Base-by-base conservation (phyloP, 2,888 invertebrate genomes). In the Magallana nippona region DNA sequence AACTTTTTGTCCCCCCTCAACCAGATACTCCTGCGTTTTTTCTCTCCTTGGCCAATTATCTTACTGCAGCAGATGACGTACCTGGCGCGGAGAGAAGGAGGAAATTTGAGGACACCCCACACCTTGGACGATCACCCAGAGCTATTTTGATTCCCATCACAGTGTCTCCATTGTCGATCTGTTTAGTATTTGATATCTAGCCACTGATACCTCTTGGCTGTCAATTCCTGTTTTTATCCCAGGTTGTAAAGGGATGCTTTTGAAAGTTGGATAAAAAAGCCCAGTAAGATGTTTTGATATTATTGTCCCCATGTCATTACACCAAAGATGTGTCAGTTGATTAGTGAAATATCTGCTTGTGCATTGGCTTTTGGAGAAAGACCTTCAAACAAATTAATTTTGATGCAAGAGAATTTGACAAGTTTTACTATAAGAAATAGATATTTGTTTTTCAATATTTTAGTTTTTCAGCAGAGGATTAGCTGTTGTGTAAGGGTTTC, bases 131-230 rank as follows among this genome's bases (percentile, higher is more conserved):
- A 71, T 71, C 71, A 71, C 71, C 71, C 71, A 71, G 1, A 32
- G 71, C 71, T 32, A 71, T 27, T 71, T 32, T 13, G 71, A 27
- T 71, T 71, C 71, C 22, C 71, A 71, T 71, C 71, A 71, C 27
- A 71, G 71, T 71, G 71, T 71, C 71, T 71, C 71, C 71, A 32
- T 71, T 71, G 32, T 71, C 27, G 71, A 71, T 71, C 71, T 71
- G 71, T 71, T 32, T 22, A 32, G 71, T 27, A 71, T 71, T 71
- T 3, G 71, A 71, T 71, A 71, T 71, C 71, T 71, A 19, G 27
- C 71, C 71, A 27, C 71, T 32, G 71, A 71, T 71, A 71, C 71
- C 71, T 27, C 15, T 32, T 71, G 71, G 27, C 71, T 71, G 71
- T 71, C 71, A 71, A 22, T 71, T 71, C 32, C 27, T 22, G 71